Percentiles rank a stretch among this genome's conserved stretches.
Evolutionary conservation across 1,140 invertebrate genomes (phyloP).

Genomic region (Ostrea edulis): DNA sequence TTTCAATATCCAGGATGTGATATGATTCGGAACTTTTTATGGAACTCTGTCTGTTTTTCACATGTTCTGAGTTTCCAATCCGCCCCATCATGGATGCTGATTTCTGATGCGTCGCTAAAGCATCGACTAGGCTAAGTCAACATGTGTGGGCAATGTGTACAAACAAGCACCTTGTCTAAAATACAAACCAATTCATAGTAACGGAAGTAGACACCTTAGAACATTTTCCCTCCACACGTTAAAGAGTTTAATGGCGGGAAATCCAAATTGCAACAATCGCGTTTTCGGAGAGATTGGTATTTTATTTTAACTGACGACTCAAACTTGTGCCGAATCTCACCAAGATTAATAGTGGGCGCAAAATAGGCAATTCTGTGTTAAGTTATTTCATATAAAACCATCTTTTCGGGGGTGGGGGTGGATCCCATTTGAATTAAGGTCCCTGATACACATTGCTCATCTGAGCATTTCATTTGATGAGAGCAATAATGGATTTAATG

Average conservation of each 20-base stretch:
- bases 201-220: background rate
- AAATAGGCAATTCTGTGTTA: too few relatives aligned
- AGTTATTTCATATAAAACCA: too few relatives aligned
- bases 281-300: too few relatives aligned
- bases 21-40: slow-evolving; percentile 54
- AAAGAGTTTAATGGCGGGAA: background rate
- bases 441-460: too few relatives aligned
- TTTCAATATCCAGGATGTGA: slow-evolving; percentile 73
- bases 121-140: background rate
- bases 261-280: background rate
- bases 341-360: too few relatives aligned
- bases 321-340: too few relatives aligned
- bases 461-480: too few relatives aligned
- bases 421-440: too few relatives aligned
- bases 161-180: slow-evolving; percentile 1
- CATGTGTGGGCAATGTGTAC: slow-evolving; percentile 12
- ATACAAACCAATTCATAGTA: slow-evolving; percentile 20
- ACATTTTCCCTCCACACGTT: background rate
- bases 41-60: slow-evolving; percentile 59
- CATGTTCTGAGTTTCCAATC: slow-evolving; percentile 53
- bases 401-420: too few relatives aligned
- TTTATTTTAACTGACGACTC: background rate
- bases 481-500: too few relatives aligned
- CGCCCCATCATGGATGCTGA: slow-evolving; percentile 55
- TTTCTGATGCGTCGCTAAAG: background rate